Base-by-base conservation (phyloP, 2,888 invertebrate genomes). In the Argyresthia albistria region DNA sequence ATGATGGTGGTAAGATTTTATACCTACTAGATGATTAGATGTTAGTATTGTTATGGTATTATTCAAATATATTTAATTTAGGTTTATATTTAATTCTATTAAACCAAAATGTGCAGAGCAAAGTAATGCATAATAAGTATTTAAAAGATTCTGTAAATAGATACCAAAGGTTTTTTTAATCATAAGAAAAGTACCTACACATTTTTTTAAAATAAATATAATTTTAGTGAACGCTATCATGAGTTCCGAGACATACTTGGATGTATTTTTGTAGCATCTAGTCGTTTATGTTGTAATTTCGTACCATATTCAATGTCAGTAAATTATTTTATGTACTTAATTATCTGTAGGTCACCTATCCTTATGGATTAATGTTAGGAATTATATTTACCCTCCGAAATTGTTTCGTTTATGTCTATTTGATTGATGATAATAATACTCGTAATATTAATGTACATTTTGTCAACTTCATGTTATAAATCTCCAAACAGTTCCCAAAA, bases 81-180 rank as follows among this genome's bases (percentile, higher is more conserved):
- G 25, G 25, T 25, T 25, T 42, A 14, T 51, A 53, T 43, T 58
- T 51, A 53, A 53, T 54, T 53, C 55, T 55, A 51, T 50, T 54
- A 52, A 46, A 53, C 53, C 47, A 54, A 56, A 59, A 59, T 59
- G 59, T 48, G 53, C 58, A 56, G 62, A 62, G 64, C 62, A 63
- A 66, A 69, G 66, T 67, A 62, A 65, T 67, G 69, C 71, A 70
- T 69, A 48, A 48, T 48, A 36, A 14, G 48, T 15, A 62, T 11
- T 11, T 35, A 39, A 11, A 39, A 39, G 14, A 4, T 15, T 54
- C 56, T 54, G 51, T 45, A 16, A 9, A 4, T 45, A 9, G 14
- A 45, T 14, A 15, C 14, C 10, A 15, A 25, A 25, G 25, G 46
- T 46, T n/a, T 46, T 35, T n/a, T 9, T 39, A 39, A 1, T 3